phyloP scores from a whole-genome alignment of 64 coral and sea anemone species.

The Montipora efflorescens region DNA sequence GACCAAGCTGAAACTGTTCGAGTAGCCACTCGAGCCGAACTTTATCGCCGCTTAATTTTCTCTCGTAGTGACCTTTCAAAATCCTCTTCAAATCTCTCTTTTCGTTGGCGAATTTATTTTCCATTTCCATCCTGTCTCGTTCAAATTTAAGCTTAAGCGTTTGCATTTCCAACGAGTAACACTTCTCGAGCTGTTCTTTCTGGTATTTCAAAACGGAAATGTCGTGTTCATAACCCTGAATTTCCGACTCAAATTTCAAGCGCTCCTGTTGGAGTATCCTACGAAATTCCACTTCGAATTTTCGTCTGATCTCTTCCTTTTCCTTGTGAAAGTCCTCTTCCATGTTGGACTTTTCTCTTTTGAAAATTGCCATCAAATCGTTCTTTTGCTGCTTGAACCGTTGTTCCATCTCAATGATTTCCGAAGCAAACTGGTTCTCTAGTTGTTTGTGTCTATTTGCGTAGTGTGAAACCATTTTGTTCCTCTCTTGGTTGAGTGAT shows the following conservation, averaged over 20 bases:
- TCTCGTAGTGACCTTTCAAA: slow-evolving; percentile 83
- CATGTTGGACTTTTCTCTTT: slow-evolving; percentile 80
- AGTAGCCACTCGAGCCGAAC: slow-evolving; percentile 89
- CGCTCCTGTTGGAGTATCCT: slow-evolving; percentile 88
- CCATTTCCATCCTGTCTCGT: slow-evolving; percentile 88
- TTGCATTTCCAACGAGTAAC: slow-evolving; percentile 87
- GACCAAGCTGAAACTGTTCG: slow-evolving; percentile 69
- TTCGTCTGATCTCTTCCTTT: slow-evolving; percentile 89
- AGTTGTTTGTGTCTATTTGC: slow-evolving; percentile 83
- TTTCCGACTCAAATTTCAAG: slow-evolving; percentile 91
- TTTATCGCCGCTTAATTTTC: slow-evolving; percentile 82
- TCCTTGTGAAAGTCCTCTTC: slow-evolving; percentile 79
- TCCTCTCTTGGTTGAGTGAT: slow-evolving; percentile 74
- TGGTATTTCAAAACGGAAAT: slow-evolving; percentile 96
- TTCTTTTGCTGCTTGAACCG: slow-evolving; percentile 96
- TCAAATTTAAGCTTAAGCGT: slow-evolving; percentile 92
- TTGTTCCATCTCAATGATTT: slow-evolving; percentile 95
- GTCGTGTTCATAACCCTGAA: slow-evolving; percentile 96
- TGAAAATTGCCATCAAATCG: slow-evolving; percentile 98
- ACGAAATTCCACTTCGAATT: slow-evolving; percentile 91
- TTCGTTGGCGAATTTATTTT: slow-evolving; percentile 87
- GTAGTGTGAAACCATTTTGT: slow-evolving; percentile 79
- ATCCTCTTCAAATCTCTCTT: slow-evolving; percentile 89
- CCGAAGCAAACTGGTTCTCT: slow-evolving; percentile 88
- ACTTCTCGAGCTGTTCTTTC: slow-evolving; percentile 94